phyloP scores from a whole-genome alignment of 2,113 vertebrate species.

The Zeus faber region DNA sequence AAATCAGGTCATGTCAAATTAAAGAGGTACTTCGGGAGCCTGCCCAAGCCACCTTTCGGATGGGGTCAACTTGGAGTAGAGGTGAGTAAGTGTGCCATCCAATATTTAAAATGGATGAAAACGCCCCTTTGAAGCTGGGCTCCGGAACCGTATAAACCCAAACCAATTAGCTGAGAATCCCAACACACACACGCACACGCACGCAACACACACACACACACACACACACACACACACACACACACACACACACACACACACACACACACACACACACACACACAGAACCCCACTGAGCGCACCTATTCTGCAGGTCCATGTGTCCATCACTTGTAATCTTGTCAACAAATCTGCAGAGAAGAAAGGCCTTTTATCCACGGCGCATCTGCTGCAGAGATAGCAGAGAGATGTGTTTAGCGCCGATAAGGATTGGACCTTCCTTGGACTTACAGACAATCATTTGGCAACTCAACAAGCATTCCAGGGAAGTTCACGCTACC shows the following conservation, averaged over 20 bases:
- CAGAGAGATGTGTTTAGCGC: constrained; percentile 43
- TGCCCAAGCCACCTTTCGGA: constrained; percentile 54
- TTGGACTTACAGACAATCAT: constrained; percentile 64
- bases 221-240: background rate
- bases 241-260: constrained; percentile 1
- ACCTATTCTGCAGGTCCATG: background rate
- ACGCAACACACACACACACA: background rate
- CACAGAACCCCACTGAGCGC: background rate
- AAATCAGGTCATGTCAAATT: constrained; percentile 72
- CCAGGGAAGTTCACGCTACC: constrained; percentile 52
- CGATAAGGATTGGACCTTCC: constrained; percentile 73
- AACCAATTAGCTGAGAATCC: background rate
- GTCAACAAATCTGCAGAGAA: constrained; percentile 14
- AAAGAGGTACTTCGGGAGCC: constrained; percentile 63
- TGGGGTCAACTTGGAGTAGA: constrained; percentile 35
- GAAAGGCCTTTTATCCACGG: constrained; percentile 37
- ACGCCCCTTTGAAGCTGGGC: no score
- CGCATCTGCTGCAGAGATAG: constrained; percentile 39
- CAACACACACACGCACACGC: no score
- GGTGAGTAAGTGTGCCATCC: background rate
- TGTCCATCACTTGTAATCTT: constrained; percentile 15
- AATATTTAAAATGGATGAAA: no score
- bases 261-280: background rate
- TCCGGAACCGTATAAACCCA: background rate
- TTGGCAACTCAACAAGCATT: constrained; percentile 55